These are phyloP conservation scores for Bagarius yarrelli DNA, from an alignment of 2,113 vertebrate species.

Conservation along the genomic window DNA sequence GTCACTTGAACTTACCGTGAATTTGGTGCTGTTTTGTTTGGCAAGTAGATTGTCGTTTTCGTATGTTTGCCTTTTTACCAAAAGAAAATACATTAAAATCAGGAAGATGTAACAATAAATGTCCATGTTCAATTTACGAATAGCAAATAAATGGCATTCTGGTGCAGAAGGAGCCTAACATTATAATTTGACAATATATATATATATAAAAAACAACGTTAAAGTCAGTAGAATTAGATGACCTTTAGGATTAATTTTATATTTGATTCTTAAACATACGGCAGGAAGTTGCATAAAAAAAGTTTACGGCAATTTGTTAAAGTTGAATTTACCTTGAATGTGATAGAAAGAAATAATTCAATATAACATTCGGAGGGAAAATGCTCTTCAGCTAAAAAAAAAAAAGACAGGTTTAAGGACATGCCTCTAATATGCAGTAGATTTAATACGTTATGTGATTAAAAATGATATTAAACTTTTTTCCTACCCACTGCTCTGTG, in stretches of 20 bases:
- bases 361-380: conserved; percentile 54
- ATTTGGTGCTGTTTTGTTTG: conserved; percentile 6
- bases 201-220: neutral
- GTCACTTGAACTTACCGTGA: conserved; percentile 55
- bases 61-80: conserved; percentile 48
- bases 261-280: conserved; percentile 14
- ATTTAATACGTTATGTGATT: neutral
- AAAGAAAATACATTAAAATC: conserved; percentile 47
- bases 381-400: conserved; percentile 58
- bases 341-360: conserved; percentile 55
- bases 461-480: neutral
- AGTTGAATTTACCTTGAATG: conserved; percentile 56
- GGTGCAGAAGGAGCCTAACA: too few species aligned
- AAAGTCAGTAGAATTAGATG: neutral
- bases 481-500: conserved; percentile 64
- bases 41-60: conserved; percentile 32
- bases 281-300: neutral
- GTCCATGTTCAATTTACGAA: too few species aligned
- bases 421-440: neutral
- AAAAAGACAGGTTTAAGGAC: neutral
- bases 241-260: neutral
- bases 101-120: too few species aligned
- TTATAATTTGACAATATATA: too few species aligned
- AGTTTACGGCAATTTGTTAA: neutral
- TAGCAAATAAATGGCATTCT: too few species aligned